Percentiles rank a stretch among this genome's conserved stretches.
phyloP scores from a whole-genome alignment of 2,888 invertebrate species.

The Scotopteryx bipunctaria region DNA sequence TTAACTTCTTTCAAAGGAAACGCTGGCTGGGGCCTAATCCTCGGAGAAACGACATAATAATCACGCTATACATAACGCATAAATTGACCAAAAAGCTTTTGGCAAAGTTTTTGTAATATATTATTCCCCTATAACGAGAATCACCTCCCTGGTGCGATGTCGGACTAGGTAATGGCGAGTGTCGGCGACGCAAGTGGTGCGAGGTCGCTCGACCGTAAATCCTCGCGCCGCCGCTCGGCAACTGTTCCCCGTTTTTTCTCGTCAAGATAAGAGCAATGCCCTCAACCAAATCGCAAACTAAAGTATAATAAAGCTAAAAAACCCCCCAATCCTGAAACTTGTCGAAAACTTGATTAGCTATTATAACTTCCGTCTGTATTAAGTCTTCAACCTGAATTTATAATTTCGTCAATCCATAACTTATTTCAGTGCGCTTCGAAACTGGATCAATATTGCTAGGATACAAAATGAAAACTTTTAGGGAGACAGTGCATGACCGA shows the following conservation, averaged over 20 bases:
- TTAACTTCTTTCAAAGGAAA: slow-evolving; percentile 2
- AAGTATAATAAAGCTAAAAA: slow-evolving; percentile 31
- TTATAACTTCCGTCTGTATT: slow-evolving; percentile 12
- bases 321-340: slow-evolving; percentile 24
- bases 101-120: no score
- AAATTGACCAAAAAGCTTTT: no score
- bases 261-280: slow-evolving; percentile 69
- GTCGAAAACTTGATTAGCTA: slow-evolving; percentile 25
- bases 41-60: no score
- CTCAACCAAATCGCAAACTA: slow-evolving; percentile 49
- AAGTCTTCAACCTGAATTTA: slow-evolving; percentile 24
- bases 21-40: no score
- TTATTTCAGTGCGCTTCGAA: slow-evolving; percentile 16
- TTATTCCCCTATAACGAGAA: no score
- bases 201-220: slow-evolving; percentile 75
- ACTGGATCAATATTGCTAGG: slow-evolving; percentile 74
- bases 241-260: slow-evolving; percentile 74
- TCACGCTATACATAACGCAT: no score
- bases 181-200: slow-evolving; percentile 68
- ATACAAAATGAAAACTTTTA: slow-evolving; percentile 64
- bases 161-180: slow-evolving; percentile 39
- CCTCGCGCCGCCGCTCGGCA: slow-evolving; percentile 65
- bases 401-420: slow-evolving; percentile 15
- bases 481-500: slow-evolving; percentile 52
- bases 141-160: slow-evolving; percentile 56